Evolutionary conservation across 1,140 invertebrate genomes (phyloP).

Genomic region (Parapsyche elsis): DNA sequence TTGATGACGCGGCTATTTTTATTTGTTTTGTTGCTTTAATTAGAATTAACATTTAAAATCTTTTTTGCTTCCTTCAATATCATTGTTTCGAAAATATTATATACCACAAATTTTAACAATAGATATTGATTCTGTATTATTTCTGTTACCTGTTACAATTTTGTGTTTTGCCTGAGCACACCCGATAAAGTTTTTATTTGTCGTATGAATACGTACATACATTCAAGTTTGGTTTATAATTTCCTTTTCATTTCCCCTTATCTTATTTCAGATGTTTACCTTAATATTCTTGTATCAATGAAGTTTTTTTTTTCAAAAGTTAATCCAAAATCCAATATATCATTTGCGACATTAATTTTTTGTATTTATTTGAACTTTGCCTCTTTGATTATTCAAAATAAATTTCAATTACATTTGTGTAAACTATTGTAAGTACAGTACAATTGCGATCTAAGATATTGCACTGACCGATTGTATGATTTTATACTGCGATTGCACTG

Average conservation of each 20-base stretch:
- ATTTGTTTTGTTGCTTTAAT: not conserved
- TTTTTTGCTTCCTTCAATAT: not conserved
- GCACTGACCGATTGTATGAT: not conserved
- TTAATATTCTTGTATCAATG: not conserved
- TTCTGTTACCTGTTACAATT: slow-evolving; percentile 32
- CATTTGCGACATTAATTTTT: too few relatives aligned
- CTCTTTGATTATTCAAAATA: too few relatives aligned
- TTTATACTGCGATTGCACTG: not conserved
- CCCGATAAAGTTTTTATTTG: not conserved
- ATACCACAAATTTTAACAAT: not conserved
- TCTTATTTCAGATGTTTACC: not conserved
- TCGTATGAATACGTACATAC: not conserved
- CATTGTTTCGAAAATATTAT: slow-evolving; percentile 24
- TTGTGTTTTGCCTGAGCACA: slow-evolving; percentile 44
- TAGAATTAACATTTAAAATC: not conserved
- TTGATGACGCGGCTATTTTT: not conserved
- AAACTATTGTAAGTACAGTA: not conserved
- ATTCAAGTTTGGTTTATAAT: not conserved
- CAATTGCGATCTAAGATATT: not conserved
- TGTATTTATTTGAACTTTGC: too few relatives aligned
- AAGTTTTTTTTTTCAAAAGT: too few relatives aligned
- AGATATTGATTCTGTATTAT: not conserved
- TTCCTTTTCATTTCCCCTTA: not conserved
- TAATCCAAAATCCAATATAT: too few relatives aligned
- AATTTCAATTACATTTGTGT: slow-evolving; percentile 4